These are phyloP conservation scores for Proctacanthus coquilletti DNA, from an alignment of 1,140 invertebrate species.

Conservation along the genomic window DNA sequence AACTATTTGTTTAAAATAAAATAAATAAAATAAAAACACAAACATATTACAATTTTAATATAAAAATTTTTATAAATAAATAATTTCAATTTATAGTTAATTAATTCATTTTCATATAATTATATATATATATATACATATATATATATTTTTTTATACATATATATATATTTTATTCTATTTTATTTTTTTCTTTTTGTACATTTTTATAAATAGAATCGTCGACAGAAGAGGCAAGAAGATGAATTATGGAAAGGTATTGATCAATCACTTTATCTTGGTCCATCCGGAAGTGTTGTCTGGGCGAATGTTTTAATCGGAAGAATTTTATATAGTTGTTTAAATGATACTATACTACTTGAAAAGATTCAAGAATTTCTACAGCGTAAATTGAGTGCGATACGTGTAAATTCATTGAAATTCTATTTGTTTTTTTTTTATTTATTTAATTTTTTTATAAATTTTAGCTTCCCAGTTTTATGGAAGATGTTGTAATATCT, in stretches of 20 bases:
- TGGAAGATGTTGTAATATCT: slow-evolving; percentile 65
- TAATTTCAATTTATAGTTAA: too few relatives aligned
- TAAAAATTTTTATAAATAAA: too few relatives aligned
- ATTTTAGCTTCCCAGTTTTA: slow-evolving; percentile 63
- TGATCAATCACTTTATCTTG: slow-evolving; percentile 24
- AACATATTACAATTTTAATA: too few relatives aligned
- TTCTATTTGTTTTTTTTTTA: neutral
- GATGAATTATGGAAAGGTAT: slow-evolving; percentile 28
- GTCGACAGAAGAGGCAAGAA: slow-evolving; percentile 22
- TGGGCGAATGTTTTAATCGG: slow-evolving; percentile 67
- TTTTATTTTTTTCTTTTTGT: neutral
- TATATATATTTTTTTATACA: too few relatives aligned
- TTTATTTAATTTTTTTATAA: neutral
- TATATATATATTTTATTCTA: too few relatives aligned
- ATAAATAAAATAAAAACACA: too few relatives aligned
- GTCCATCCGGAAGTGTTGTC: slow-evolving; percentile 28
- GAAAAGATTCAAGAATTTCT: slow-evolving; percentile 55
- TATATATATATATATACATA: too few relatives aligned
- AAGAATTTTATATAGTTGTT: slow-evolving; percentile 61
- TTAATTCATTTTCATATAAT: too few relatives aligned
- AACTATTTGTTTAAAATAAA: too few relatives aligned
- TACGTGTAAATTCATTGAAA: slow-evolving; percentile 39
- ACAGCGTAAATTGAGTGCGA: slow-evolving; percentile 72
- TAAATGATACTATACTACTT: slow-evolving; percentile 45
- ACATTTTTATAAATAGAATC: slow-evolving; percentile 10